Conservation (phyloP, 2,113 vertebrate species). For the Scortum barcoo region DNA sequence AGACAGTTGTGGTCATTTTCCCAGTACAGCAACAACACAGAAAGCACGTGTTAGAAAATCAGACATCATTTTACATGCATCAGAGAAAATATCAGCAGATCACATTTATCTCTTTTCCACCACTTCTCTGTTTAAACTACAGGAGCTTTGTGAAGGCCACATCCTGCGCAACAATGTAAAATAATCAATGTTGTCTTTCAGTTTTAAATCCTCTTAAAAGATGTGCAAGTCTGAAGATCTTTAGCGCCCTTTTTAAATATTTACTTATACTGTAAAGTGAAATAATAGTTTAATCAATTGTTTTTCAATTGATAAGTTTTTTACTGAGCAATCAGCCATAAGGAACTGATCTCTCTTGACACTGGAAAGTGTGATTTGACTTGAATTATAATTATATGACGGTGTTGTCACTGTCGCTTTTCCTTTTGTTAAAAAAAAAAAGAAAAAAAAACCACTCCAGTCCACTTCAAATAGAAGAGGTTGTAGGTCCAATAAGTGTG, state of each 20-base stretch:
- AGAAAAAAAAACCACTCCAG: no score
- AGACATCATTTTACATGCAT: not conserved
- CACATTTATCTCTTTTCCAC: no score
- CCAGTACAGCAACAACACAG: not conserved
- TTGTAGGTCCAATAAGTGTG: not conserved
- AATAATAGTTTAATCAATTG: no score
- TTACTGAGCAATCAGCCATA: no score
- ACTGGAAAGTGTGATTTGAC: no score
- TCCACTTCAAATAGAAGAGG: no score
- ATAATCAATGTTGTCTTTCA: not conserved
- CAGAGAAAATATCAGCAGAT: not conserved
- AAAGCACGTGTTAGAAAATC: not conserved
- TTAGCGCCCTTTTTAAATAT: not conserved
- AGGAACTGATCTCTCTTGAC: no score
- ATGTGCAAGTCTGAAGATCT: not conserved
- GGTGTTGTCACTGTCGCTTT: not conserved
- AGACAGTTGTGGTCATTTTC: not conserved
- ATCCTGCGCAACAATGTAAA: no score
- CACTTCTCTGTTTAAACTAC: not conserved
- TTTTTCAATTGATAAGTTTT: no score
- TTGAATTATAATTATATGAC: no score
- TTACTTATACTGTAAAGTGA: no score
- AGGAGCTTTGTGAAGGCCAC: not conserved
- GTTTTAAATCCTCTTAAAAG: not conserved
- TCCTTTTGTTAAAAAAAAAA: no score